Evolutionary conservation across 2,113 vertebrate species (phyloP), one percentile per base, ranked within the genome.

Genomic region (Chaetura pelagica): DNA sequence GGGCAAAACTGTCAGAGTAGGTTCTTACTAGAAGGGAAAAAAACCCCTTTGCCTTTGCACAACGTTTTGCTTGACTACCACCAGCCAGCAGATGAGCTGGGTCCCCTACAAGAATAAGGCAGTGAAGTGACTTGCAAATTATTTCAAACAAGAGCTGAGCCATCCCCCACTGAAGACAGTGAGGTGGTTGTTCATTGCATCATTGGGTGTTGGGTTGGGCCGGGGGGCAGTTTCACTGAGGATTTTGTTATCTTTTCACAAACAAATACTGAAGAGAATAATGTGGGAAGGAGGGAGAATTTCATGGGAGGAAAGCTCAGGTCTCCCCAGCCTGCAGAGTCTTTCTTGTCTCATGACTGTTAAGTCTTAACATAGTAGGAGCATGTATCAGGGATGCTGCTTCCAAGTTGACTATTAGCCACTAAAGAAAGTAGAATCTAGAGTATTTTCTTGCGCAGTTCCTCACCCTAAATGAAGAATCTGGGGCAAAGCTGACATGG

Each of bases 11-110:
- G 51, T 29, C 80, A 63, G 23, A n/a, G 9, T 4, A 34, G 38
- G n/a, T 7, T 6, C 67, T 66, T 46, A 10, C 29, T 40, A 71
- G 23, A 68, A 74, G 4, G 10, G 14, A 7, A 1, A 9, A 38
- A n/a, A 18, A 20, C 17, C 0, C 7, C 5, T 15, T 46, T 72
- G 13, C 9, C 42, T 83, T 93, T 63, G 40, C 38, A 18, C 44
- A 75, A 27, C 3, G 2, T 52, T 75, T 55, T 75, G 18, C n/a
- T 82, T 0, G 0, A 7, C 29, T 40, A 40, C 34, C 32, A 6
- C 49, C 3, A 1, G 24, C 38, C 38, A 16, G 34, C 18, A 27
- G 57, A 74, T 0, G 3, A 75, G 12, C n/a, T 74, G 61, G 44
- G 26, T 38, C 58, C 67, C 57, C 34, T 16, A 13, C 2, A 0